phyloP scores from a whole-genome alignment of 1,140 invertebrate species.

The Tyrophagus putrescentiae region DNA sequence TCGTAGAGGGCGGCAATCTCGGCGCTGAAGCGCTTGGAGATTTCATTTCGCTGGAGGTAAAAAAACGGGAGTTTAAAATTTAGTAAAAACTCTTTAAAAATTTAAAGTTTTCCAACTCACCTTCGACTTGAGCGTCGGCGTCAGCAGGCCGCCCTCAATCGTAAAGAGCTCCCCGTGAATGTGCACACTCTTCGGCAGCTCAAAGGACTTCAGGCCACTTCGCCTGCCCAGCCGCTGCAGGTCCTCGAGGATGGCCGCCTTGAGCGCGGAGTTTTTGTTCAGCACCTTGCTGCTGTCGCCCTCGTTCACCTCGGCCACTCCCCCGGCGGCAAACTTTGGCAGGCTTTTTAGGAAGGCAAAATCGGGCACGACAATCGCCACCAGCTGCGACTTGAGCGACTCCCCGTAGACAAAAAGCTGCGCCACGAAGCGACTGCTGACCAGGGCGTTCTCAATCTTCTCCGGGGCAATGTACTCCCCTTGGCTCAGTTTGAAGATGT shows the following conservation, averaged over 20 bases:
- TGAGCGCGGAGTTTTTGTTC: conserved; percentile 50
- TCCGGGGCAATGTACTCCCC: conserved; percentile 92
- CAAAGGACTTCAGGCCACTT: conserved; percentile 79
- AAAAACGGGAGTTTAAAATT: no score
- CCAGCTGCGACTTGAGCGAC: background rate
- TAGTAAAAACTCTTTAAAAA: conserved; percentile 28
- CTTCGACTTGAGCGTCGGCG: conserved; percentile 29
- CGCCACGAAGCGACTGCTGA: conserved; percentile 72
- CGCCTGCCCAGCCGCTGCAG: conserved; percentile 71
- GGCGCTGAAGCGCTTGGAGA: background rate
- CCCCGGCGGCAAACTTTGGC: no score
- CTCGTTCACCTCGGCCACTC: no score
- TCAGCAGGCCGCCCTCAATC: conserved; percentile 29
- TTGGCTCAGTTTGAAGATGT: conserved; percentile 39
- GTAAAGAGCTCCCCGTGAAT: conserved; percentile 29
- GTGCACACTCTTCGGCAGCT: conserved; percentile 53
- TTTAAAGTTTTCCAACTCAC: conserved; percentile 31
- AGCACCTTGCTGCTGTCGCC: background rate
- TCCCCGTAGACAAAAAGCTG: conserved; percentile 97
- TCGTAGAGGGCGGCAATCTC: conserved; percentile 3
- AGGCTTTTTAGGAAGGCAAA: no score
- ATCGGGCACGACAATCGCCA: conserved; percentile 1
- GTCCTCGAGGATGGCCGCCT: conserved; percentile 74
- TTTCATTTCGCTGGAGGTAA: background rate
- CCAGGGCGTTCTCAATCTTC: conserved; percentile 95